Conservation (phyloP, 2,113 vertebrate genomes). For the Macaca mulatta region DNA sequence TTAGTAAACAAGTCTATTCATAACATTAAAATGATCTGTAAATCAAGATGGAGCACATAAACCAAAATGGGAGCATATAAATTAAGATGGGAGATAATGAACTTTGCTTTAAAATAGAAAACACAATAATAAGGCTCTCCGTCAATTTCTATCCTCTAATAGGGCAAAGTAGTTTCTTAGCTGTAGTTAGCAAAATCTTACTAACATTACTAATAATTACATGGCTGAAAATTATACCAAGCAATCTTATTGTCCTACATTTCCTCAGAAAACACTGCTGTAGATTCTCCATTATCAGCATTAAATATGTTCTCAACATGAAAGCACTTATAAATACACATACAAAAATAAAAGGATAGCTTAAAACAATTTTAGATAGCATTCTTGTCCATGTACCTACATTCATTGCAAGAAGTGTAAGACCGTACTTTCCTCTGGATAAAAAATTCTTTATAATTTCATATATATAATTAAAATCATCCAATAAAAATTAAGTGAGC, state of each 20-base stretch:
- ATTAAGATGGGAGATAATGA: background rate
- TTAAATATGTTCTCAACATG: background rate
- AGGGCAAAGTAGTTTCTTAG: constrained; percentile 24
- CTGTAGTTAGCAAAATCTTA: constrained; percentile 16
- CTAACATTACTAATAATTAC: constrained; percentile 46
- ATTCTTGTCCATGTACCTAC: background rate
- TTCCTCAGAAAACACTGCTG: constrained; percentile 17
- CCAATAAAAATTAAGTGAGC: background rate
- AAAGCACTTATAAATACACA: background rate
- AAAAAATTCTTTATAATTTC: background rate
- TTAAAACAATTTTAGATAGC: background rate
- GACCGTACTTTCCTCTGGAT: background rate
- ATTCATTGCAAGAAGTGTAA: background rate
- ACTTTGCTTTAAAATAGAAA: background rate
- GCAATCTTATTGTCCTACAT: background rate
- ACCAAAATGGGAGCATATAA: background rate
- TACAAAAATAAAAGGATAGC: constrained; percentile 1
- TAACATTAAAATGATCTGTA: background rate
- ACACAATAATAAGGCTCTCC: background rate
- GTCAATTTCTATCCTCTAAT: background rate
- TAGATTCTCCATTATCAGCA: constrained; percentile 21
- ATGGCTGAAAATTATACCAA: constrained; percentile 43
- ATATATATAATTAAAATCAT: background rate
- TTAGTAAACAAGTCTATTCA: constrained; percentile 13
- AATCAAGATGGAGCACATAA: background rate